A percentile compares a stretch with the other conserved stretches of the same genome.
These are phyloP conservation scores for Cantharis rufa DNA, from an alignment of 2,888 invertebrate species.

Conservation along the genomic window DNA sequence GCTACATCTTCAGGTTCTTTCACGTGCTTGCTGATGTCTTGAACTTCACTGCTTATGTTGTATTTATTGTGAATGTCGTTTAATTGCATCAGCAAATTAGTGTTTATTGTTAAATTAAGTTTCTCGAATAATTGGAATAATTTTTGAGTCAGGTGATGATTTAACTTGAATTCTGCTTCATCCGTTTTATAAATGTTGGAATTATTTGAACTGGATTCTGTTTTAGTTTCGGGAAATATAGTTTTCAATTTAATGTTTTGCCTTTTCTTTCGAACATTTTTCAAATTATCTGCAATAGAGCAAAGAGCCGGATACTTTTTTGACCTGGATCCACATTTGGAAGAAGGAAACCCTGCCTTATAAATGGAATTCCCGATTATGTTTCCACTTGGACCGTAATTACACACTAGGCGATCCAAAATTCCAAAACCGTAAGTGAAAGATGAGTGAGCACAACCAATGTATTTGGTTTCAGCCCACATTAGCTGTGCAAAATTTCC, in stretches of 20 bases:
- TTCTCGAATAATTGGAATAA: background rate
- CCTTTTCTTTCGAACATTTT: background rate
- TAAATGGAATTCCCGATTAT: background rate
- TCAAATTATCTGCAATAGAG: background rate
- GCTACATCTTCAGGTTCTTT: background rate
- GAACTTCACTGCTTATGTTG: background rate
- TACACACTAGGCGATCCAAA: constrained; percentile 7
- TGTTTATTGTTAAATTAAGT: background rate
- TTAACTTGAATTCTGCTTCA: background rate
- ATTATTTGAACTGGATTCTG: background rate
- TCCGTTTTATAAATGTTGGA: background rate
- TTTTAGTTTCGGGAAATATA: too few species aligned
- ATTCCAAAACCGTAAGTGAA: background rate
- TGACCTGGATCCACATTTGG: background rate
- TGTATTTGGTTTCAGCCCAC: constrained; percentile 5
- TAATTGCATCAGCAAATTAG: background rate
- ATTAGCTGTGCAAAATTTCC: constrained; percentile 11
- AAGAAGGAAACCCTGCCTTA: constrained; percentile 3
- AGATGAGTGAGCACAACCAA: constrained; percentile 6
- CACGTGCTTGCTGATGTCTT: background rate
- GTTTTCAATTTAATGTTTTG: background rate
- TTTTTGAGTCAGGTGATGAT: background rate
- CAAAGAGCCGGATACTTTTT: constrained; percentile 9
- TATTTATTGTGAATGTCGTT: background rate
- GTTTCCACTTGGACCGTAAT: constrained; percentile 14